A percentile compares a stretch with the other conserved stretches of the same genome.
These are phyloP conservation scores for Philereme vetulata DNA, from an alignment of 2,888 invertebrate genomes.

Conservation along the genomic window DNA sequence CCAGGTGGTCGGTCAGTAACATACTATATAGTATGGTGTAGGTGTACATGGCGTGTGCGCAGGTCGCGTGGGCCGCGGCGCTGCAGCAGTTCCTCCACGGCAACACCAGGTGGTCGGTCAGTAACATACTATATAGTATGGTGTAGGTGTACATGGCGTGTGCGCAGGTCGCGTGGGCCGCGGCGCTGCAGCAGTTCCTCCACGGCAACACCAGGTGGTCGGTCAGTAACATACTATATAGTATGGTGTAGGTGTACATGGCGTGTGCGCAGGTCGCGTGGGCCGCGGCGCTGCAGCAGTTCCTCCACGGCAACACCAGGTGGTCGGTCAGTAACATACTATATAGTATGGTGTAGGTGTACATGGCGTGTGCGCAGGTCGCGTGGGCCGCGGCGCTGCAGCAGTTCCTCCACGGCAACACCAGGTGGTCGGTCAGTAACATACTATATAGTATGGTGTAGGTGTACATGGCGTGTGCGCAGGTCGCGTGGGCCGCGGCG, in stretches of 20 bases:
- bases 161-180: conserved; percentile 86
- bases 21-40: background rate
- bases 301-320: conserved; percentile 86
- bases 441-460: background rate
- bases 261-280: conserved; percentile 86
- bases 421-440: conserved; percentile 79
- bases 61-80: conserved; percentile 87
- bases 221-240: conserved; percentile 62
- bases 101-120: conserved; percentile 81
- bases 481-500: conserved; percentile 87
- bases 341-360: conserved; percentile 59
- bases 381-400: conserved; percentile 88
- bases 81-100: conserved; percentile 89
- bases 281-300: conserved; percentile 88
- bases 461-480: conserved; percentile 86
- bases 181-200: conserved; percentile 89
- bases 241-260: conserved; percentile 79
- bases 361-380: conserved; percentile 85
- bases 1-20: conserved; percentile 79
- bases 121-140: conserved; percentile 45
- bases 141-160: conserved; percentile 83
- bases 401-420: conserved; percentile 88
- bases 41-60: conserved; percentile 86
- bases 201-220: conserved; percentile 84
- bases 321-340: conserved; percentile 77